A percentile compares a stretch with the other conserved stretches of the same genome.
phyloP scores from a whole-genome alignment of 2,113 vertebrate species.

The Dromas ardeola region DNA sequence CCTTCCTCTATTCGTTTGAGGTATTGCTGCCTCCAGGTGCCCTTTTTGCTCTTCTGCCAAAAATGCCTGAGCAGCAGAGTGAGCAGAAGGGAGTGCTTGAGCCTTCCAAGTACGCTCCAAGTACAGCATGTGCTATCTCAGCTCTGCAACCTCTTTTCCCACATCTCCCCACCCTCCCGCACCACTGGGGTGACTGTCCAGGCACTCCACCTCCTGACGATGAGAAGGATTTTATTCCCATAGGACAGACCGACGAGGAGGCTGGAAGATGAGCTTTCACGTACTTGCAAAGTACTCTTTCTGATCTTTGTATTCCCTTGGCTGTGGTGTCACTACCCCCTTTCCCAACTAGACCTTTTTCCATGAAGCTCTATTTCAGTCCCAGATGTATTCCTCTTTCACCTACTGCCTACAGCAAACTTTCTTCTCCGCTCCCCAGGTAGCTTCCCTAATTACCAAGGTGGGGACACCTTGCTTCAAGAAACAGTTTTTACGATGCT shows the following conservation, averaged over 20 bases:
- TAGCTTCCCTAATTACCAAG: background rate
- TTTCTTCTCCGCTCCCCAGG: background rate
- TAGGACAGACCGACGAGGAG: background rate
- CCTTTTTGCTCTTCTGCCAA: slow-evolving; percentile 53
- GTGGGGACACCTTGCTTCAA: background rate
- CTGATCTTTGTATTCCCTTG: background rate
- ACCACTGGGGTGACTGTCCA: background rate
- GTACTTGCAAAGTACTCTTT: background rate
- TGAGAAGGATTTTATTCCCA: background rate
- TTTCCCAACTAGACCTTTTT: background rate
- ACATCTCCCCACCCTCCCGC: background rate
- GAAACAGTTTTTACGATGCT: background rate
- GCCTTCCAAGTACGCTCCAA: background rate
- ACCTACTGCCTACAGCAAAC: background rate
- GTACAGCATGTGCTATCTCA: background rate
- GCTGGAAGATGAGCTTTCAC: background rate
- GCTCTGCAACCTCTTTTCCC: background rate
- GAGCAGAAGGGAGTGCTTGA: slow-evolving; percentile 17
- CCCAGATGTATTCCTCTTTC: background rate
- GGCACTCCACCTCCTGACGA: background rate
- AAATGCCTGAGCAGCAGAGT: background rate
- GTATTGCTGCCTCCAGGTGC: slow-evolving; percentile 60
- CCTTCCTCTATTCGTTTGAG: slow-evolving; percentile 5
- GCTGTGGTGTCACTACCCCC: background rate
- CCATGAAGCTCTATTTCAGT: background rate